Conservation (phyloP, 1,140 invertebrate species). For the Drosophila bocqueti region DNA sequence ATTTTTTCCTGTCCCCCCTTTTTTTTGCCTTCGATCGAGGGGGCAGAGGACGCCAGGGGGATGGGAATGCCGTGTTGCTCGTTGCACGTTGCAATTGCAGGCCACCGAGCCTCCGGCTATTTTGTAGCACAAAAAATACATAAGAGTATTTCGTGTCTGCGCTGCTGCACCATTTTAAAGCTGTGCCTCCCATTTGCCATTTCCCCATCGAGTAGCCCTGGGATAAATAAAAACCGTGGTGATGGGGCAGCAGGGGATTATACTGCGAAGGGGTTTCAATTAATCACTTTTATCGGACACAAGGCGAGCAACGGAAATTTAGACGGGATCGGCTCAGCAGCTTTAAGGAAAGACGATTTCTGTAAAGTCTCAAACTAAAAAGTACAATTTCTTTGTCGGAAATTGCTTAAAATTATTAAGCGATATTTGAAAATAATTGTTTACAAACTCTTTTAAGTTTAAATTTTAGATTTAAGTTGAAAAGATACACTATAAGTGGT, state of each 20-base stretch:
- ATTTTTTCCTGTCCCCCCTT: slow-evolving; percentile 78
- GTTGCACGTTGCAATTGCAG: slow-evolving; percentile 71
- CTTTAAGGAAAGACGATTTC: not conserved
- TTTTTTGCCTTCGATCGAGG: slow-evolving; percentile 53
- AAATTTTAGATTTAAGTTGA: too few species aligned
- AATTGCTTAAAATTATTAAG: too few species aligned
- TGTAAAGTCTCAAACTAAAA: too few species aligned
- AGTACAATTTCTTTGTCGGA: too few species aligned
- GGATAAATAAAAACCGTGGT: slow-evolving; percentile 2
- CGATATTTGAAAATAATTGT: too few species aligned
- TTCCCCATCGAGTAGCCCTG: slow-evolving; percentile 47
- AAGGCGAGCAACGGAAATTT: slow-evolving; percentile 49
- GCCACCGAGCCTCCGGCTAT: slow-evolving; percentile 47
- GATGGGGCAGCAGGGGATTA: not conserved
- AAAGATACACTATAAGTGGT: too few species aligned
- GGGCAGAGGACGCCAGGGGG: slow-evolving; percentile 33
- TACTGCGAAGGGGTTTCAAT: slow-evolving; percentile 45
- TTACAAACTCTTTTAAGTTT: too few species aligned
- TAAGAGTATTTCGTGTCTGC: slow-evolving; percentile 28
- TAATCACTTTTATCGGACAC: slow-evolving; percentile 69
- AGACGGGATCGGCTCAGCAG: not conserved
- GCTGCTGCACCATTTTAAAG: slow-evolving; percentile 46
- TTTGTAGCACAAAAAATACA: slow-evolving; percentile 44
- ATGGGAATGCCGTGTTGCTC: slow-evolving; percentile 51
- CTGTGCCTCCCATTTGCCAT: slow-evolving; percentile 51